phyloP scores from a whole-genome alignment of 2,797 vertebrate genomes.

The Telmatherina bonti region DNA sequence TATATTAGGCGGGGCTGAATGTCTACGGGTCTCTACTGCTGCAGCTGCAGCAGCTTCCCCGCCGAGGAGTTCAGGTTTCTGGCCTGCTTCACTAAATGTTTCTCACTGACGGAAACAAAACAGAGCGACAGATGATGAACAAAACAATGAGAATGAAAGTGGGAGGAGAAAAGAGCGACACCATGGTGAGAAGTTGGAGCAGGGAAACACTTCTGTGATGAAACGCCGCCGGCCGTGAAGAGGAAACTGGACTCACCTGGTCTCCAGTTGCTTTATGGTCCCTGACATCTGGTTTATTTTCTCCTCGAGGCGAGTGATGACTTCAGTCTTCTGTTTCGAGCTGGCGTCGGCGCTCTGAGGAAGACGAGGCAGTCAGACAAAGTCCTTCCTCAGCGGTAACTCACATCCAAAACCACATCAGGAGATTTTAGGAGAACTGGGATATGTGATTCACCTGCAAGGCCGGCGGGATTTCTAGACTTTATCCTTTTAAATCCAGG shows the following conservation, averaged over 20 bases:
- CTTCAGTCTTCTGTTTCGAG: conserved; percentile 94
- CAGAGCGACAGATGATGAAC: conserved; percentile 10
- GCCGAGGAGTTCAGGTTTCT: conserved; percentile 93
- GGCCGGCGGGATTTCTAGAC: no score
- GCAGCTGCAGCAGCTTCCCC: conserved; percentile 93
- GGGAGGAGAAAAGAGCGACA: conserved; percentile 71
- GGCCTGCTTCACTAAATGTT: conserved; percentile 98
- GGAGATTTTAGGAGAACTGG: no score
- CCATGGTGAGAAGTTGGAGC: conserved; percentile 70
- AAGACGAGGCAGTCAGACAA: background rate
- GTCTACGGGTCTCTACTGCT: conserved; percentile 82
- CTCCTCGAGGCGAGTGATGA: conserved; percentile 93
- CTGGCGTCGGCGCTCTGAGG: conserved; percentile 89
- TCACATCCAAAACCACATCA: no score
- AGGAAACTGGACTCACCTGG: conserved; percentile 85
- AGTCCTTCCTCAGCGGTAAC: background rate
- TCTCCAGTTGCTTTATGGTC: conserved; percentile 95
- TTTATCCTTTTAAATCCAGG: no score
- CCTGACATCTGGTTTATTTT: conserved; percentile 97
- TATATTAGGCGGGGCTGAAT: conserved; percentile 71
- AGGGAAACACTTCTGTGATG: background rate
- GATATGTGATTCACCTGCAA: no score
- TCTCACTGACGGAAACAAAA: conserved; percentile 85
- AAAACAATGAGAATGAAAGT: conserved; percentile 72
- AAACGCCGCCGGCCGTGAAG: background rate